Evolutionary conservation across 2,113 vertebrate genomes (phyloP).

Genomic region (Oreocharis arfaki): DNA sequence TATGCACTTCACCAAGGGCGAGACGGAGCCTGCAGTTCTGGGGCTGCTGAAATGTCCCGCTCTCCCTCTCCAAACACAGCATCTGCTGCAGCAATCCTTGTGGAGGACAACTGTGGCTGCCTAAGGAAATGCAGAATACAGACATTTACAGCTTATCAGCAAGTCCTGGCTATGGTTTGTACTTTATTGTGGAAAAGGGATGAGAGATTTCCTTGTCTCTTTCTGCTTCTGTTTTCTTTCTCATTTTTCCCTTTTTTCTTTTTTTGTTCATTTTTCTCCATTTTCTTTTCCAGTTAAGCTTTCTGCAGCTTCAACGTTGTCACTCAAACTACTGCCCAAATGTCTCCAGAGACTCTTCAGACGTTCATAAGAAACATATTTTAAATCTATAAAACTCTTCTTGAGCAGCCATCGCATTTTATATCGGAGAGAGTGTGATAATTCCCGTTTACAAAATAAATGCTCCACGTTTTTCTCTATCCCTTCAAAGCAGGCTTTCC

Average conservation of each 20-base stretch:
- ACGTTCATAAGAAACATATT: neutral
- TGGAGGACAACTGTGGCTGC: neutral
- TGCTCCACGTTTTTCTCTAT: fast-evolving
- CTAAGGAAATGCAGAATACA: neutral
- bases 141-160: neutral
- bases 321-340: neutral
- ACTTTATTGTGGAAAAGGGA: neutral
- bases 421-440: fast-evolving
- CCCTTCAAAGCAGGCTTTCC: neutral
- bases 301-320: neutral
- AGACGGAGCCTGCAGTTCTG: neutral
- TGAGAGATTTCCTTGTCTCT: neutral
- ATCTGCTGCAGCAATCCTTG: neutral
- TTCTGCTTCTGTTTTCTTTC: neutral
- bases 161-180: neutral
- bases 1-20: neutral
- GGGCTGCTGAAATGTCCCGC: neutral
- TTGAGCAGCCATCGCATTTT: neutral
- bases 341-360: neutral
- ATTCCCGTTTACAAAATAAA: neutral
- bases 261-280: neutral
- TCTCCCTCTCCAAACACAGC: neutral
- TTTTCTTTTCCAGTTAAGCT: neutral
- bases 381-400: neutral
- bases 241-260: too few relatives aligned